phyloP scores from a whole-genome alignment of 2,888 invertebrate species.

The Tineola bisselliella region DNA sequence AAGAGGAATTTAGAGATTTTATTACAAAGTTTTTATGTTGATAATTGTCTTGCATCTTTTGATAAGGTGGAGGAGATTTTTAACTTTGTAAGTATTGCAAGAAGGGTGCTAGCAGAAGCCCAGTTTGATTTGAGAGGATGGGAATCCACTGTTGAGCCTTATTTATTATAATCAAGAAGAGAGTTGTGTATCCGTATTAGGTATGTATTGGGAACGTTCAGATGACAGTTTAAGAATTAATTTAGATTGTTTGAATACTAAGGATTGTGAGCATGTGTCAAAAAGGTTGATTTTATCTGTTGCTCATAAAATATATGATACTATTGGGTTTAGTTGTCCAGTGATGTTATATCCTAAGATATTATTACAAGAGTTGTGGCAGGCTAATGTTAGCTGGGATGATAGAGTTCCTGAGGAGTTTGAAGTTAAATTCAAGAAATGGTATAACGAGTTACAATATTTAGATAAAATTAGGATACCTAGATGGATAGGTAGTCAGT shows the following conservation, averaged over 20 bases:
- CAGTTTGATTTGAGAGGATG: no score
- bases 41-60: no score
- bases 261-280: background rate
- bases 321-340: background rate
- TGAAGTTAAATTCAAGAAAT: background rate
- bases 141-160: no score
- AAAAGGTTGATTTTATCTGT: background rate
- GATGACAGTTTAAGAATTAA: background rate
- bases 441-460: background rate
- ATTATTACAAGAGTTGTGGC: background rate
- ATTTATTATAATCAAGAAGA: no score
- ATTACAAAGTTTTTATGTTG: no score
- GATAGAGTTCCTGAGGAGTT: background rate
- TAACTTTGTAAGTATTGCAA: no score
- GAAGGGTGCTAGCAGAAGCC: no score
- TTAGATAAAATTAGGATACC: background rate
- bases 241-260: background rate
- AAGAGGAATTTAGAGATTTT: no score
- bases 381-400: background rate
- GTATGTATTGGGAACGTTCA: slow-evolving; percentile 15
- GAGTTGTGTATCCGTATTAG: no score
- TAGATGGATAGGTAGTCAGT: background rate
- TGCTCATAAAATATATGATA: background rate
- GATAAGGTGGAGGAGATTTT: no score
- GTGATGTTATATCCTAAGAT: background rate